Evolutionary conservation across 2,113 vertebrate genomes (phyloP).

Genomic region (Heliornis fulica): DNA sequence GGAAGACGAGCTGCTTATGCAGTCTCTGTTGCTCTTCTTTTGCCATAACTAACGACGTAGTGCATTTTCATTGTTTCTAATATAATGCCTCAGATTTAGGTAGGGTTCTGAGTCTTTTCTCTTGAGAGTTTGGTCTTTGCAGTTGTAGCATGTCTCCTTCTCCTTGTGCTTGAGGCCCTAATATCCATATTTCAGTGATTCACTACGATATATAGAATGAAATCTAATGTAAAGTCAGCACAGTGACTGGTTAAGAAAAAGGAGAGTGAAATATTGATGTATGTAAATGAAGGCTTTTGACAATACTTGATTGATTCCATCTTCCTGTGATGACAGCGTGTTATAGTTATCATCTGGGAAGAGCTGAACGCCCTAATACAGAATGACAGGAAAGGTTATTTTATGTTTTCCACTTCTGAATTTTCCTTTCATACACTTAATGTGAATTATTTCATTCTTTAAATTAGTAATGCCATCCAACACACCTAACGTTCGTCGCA

Average conservation of each 20-base stretch:
- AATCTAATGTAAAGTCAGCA: background rate
- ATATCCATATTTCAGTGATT: background rate
- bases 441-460: background rate
- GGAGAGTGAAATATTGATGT: background rate
- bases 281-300: background rate
- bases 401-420: background rate
- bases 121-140: background rate
- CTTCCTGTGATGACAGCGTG: background rate
- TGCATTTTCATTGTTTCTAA: background rate
- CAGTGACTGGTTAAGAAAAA: background rate
- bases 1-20: background rate
- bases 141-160: background rate
- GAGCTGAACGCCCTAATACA: fast-evolving
- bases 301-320: background rate
- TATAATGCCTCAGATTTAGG: background rate
- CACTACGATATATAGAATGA: background rate
- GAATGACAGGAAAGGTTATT: background rate
- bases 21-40: background rate
- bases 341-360: background rate
- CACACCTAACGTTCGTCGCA: conserved; percentile 73
- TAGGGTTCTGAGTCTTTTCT: background rate
- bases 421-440: background rate
- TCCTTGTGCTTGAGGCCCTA: background rate
- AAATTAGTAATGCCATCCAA: conserved; percentile 70
- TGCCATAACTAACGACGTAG: background rate